Evolutionary conservation across 1,140 invertebrate species (phyloP).

Genomic region (Luehdorfia chinensis): DNA sequence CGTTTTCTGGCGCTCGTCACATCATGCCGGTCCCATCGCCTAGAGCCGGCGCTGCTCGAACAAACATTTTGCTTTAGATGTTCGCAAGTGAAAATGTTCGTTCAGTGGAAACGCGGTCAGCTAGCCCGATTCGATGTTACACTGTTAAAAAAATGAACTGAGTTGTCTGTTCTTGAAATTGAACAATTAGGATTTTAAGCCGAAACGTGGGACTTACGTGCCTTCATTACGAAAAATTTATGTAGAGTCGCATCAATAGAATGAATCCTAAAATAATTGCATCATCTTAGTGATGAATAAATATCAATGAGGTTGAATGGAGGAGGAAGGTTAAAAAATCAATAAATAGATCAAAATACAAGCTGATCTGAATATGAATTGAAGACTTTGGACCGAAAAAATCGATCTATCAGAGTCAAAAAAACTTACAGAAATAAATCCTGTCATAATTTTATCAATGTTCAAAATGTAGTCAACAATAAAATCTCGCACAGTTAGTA

Average conservation of each 20-base stretch:
- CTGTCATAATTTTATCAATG: no score
- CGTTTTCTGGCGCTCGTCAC: constrained; percentile 15
- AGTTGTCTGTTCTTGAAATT: constrained; percentile 16
- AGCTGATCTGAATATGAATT: no score
- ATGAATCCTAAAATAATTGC: no score
- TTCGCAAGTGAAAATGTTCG: constrained; percentile 34
- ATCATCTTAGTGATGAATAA: no score
- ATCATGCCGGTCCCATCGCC: constrained; percentile 39
- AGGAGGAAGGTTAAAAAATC: no score
- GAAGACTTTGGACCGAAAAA: no score
- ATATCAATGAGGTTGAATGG: no score
- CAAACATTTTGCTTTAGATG: constrained; percentile 36
- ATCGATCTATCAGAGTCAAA: no score
- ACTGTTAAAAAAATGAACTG: constrained; percentile 2
- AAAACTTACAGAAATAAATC: no score
- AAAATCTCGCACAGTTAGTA: no score
- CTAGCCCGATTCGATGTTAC: constrained; percentile 17
- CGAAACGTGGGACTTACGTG: constrained; percentile 18
- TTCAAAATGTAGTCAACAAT: no score
- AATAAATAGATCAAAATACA: no score
- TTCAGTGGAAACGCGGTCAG: constrained; percentile 35
- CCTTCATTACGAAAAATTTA: background rate
- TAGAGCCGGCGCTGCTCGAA: constrained; percentile 38
- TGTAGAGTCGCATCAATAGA: background rate
- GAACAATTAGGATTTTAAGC: constrained; percentile 15